Evolutionary conservation across 2,113 vertebrate species (phyloP).

Genomic region (Herpetotheres cachinnans): DNA sequence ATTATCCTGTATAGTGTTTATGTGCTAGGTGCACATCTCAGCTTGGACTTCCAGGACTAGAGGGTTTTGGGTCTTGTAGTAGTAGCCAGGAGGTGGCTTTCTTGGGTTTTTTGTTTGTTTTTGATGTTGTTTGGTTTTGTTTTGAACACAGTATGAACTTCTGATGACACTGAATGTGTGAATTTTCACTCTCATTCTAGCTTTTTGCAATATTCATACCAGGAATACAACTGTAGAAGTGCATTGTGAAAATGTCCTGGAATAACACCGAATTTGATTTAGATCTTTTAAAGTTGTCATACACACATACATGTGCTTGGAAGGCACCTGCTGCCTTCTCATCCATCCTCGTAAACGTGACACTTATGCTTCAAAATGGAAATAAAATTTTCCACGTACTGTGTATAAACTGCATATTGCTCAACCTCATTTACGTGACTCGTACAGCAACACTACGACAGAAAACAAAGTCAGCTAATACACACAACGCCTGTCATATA

Average conservation of each 20-base stretch:
- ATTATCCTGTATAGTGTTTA: not conserved
- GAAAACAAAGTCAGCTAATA: not conserved
- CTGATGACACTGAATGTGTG: rapidly evolving
- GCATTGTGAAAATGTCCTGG: not conserved
- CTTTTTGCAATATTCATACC: not conserved
- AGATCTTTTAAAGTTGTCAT: not conserved
- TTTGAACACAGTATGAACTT: not conserved
- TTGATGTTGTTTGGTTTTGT: not conserved
- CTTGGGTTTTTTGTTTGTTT: not conserved
- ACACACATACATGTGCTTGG: rapidly evolving
- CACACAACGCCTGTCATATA: not conserved
- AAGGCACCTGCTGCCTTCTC: not conserved
- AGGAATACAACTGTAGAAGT: not conserved
- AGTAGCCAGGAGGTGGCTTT: not conserved
- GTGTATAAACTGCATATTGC: not conserved
- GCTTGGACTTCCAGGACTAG: not conserved
- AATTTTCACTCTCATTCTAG: not conserved
- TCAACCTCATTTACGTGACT: not conserved
- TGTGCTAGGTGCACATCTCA: not conserved
- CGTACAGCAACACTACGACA: rapidly evolving
- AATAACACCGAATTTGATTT: not conserved
- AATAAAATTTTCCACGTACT: not conserved
- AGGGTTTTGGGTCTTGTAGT: not conserved
- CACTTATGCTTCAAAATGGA: not conserved
- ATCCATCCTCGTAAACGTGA: not conserved